Percentiles rank a stretch among this genome's conserved stretches.
Conservation (phyloP, 2,888 invertebrate species). For the Ephialtes manifestator region DNA sequence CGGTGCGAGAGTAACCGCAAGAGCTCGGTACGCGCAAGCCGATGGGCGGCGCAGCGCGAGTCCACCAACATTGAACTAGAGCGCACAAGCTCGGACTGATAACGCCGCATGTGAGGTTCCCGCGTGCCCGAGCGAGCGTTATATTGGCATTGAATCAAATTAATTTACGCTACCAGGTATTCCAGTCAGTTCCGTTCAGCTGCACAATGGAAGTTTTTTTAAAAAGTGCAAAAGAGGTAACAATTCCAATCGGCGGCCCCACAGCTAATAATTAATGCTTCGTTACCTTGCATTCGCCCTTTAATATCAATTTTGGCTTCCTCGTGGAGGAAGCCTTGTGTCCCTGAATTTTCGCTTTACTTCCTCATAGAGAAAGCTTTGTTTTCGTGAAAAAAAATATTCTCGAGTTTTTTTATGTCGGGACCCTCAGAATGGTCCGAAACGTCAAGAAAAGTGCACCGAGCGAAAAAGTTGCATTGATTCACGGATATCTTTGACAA, state of each 20-base stretch:
- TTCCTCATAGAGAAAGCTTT: too few relatives aligned
- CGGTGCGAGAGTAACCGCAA: slow-evolving; percentile 63
- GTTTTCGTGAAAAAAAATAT: too few relatives aligned
- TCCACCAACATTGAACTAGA: slow-evolving; percentile 46
- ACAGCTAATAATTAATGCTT: background rate
- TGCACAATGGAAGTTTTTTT: slow-evolving; percentile 30
- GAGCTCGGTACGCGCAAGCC: slow-evolving; percentile 30
- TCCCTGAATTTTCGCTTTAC: too few relatives aligned
- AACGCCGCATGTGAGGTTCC: slow-evolving; percentile 16
- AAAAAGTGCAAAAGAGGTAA: background rate
- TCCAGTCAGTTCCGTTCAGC: background rate
- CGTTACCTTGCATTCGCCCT: background rate
- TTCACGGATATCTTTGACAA: too few relatives aligned
- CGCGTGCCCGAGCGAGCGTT: slow-evolving; percentile 37
- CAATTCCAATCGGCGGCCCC: background rate
- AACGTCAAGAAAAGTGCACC: too few relatives aligned
- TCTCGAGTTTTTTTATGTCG: too few relatives aligned
- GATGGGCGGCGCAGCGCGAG: slow-evolving; percentile 19
- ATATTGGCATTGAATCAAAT: slow-evolving; percentile 67
- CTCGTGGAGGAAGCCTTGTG: too few relatives aligned
- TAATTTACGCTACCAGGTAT: slow-evolving; percentile 64
- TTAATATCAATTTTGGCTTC: background rate
- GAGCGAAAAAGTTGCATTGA: too few relatives aligned
- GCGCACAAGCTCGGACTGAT: slow-evolving; percentile 27
- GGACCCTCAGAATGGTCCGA: too few relatives aligned